Evolutionary conservation across 2,113 vertebrate genomes (phyloP), one percentile per base, ranked within the genome.

Genomic region (Dinomys branickii): DNA sequence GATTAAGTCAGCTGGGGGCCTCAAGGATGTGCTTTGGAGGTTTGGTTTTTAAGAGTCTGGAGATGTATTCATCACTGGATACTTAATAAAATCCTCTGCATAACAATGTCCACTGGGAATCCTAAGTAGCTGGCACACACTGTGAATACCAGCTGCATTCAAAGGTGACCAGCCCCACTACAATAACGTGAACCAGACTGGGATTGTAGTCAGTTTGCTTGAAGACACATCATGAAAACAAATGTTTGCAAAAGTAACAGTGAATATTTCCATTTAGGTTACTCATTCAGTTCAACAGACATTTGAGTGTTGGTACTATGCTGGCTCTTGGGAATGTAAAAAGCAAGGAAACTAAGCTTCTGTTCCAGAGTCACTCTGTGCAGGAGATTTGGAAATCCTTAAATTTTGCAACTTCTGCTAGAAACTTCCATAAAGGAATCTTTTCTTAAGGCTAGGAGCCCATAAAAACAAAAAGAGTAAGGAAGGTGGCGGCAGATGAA

Each of bases 1-100:
- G 96, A 97, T 96, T 97, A 97, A 83, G 95, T 97, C 97, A 97
- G 96, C 97, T 94, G 93, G 91, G 95, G 94, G 90, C 59, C 95
- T 75, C 75, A 61, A 69, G 71, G 97, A 91, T 85, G 97, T 95
- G 96, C 94, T 97, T 94, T 67, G 61, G 71, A 92, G 92, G 52
- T 56, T 86, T 85, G 95, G 87, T 82, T 94, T 94, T 96, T 16
- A 95, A 93, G 94, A 96, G 93, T 92, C 63, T 50, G 86, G 88
- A 97, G 93, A 97, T 65, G 97, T 94, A 98, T 97, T 97, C 47
- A 96, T 95, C 97, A 95, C 4, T 88, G 85, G 94, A 65, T 96
- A 94, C 97, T 98, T 98, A 97, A 97, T 95, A 97, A 97, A 98
- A 98, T 30, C 92, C 75, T 96, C 54, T 0, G 1, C 63, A 65